phyloP scores from a whole-genome alignment of 2,797 vertebrate genomes.

The Synanceia verrucosa region DNA sequence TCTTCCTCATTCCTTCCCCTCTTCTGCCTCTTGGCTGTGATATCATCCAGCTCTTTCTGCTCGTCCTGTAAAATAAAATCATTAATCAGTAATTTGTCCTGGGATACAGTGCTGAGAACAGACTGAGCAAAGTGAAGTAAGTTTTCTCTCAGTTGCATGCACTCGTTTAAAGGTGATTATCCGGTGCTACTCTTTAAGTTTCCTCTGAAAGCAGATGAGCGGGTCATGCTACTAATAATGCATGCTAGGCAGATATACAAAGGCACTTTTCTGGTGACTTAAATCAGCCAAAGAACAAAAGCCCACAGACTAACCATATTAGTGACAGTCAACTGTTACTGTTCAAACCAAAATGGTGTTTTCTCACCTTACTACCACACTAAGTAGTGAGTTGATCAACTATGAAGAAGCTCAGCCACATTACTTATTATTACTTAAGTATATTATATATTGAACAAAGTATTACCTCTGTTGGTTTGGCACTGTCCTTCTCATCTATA shows the following conservation, averaged over 20 bases:
- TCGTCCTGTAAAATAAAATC: slow-evolving; percentile 87
- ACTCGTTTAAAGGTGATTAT: not conserved
- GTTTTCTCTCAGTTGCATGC: not conserved
- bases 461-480: slow-evolving; percentile 94
- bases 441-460: not conserved
- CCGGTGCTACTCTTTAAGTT: not conserved
- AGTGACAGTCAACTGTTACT: not conserved
- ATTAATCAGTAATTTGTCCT: not conserved
- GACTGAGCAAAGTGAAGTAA: not conserved
- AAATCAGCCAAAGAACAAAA: not conserved
- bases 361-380: not conserved
- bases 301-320: not conserved
- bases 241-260: not conserved
- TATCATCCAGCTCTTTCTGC: slow-evolving; percentile 97
- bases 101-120: not conserved
- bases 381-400: not conserved
- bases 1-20: slow-evolving; percentile 96
- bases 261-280: not conserved
- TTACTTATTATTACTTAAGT: too few relatives aligned
- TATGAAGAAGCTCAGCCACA: not conserved
- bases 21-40: slow-evolving; percentile 97
- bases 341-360: not conserved
- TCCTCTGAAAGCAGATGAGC: not conserved
- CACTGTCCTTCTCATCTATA: slow-evolving; percentile 93
- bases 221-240: not conserved